Percentiles rank a stretch among this genome's conserved stretches.
These are phyloP conservation scores for Platycheirus rosarum DNA, from an alignment of 2,888 invertebrate genomes.

Conservation along the genomic window DNA sequence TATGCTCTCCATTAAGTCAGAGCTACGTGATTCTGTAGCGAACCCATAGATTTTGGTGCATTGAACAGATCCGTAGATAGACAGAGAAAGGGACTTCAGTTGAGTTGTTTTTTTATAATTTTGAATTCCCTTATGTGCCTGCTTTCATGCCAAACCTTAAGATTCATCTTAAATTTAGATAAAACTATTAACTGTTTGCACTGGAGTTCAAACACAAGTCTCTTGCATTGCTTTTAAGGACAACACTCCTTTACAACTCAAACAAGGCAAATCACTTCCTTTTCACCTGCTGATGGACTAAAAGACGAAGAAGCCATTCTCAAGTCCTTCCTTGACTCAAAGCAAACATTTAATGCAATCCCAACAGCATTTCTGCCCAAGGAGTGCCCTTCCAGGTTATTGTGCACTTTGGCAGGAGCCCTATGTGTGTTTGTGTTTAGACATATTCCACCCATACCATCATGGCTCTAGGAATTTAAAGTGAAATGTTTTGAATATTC, in stretches of 20 bases:
- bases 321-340: neutral
- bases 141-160: too few species aligned
- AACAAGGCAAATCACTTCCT: neutral
- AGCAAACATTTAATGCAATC: conserved; percentile 16
- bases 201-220: neutral
- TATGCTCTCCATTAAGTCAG: conserved; percentile 35
- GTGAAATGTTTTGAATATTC: conserved; percentile 27
- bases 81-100: too few species aligned
- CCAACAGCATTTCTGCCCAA: neutral
- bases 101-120: too few species aligned
- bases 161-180: neutral
- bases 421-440: neutral
- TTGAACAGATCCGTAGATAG: too few species aligned
- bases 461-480: conserved; percentile 14
- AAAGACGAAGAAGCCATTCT: neutral
- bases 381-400: neutral
- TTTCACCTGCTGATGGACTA: neutral
- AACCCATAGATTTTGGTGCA: conserved; percentile 6
- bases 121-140: too few species aligned
- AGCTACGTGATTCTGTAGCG: conserved; percentile 34
- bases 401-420: conserved; percentile 1
- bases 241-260: neutral
- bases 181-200: neutral
- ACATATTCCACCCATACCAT: neutral
- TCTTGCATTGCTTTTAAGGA: neutral